Evolutionary conservation across 2,888 invertebrate species (phyloP).

Genomic region (Dendrolimus houi): DNA sequence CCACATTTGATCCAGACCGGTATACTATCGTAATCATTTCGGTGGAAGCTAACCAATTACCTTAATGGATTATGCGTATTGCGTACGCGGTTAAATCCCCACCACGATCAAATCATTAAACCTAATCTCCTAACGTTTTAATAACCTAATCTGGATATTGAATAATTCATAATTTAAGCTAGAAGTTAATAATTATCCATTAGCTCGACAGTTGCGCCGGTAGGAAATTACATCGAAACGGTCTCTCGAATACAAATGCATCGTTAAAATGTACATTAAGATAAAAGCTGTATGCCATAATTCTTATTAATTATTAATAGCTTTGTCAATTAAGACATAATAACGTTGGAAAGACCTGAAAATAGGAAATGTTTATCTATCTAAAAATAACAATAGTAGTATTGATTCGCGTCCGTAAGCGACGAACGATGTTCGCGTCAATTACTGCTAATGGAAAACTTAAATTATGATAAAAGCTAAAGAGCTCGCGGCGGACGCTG

Average conservation of each 20-base stretch:
- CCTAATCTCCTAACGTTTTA: not conserved
- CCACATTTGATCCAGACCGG: too few relatives aligned
- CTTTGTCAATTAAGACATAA: slow-evolving; percentile 66
- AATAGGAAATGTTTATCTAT: slow-evolving; percentile 70
- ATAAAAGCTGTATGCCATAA: slow-evolving; percentile 68
- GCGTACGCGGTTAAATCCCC: not conserved
- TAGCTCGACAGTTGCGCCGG: slow-evolving; percentile 49
- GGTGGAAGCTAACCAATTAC: not conserved
- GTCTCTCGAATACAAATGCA: slow-evolving; percentile 62
- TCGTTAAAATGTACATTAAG: slow-evolving; percentile 68
- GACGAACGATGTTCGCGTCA: slow-evolving; percentile 75
- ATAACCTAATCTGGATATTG: slow-evolving; percentile 7
- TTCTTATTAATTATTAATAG: slow-evolving; percentile 70
- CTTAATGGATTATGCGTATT: not conserved
- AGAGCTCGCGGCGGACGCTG: slow-evolving; percentile 55
- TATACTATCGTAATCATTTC: too few relatives aligned
- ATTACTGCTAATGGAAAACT: slow-evolving; percentile 75
- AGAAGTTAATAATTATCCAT: slow-evolving; percentile 56
- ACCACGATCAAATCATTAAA: not conserved
- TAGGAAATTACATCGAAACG: slow-evolving; percentile 61
- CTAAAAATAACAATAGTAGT: slow-evolving; percentile 65
- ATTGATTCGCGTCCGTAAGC: slow-evolving; percentile 62
- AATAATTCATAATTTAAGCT: slow-evolving; percentile 57
- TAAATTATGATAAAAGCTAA: slow-evolving; percentile 76
- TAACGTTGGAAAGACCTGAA: slow-evolving; percentile 51